Conservation (phyloP, 2,888 invertebrate species). For the Xylophagus ater region DNA sequence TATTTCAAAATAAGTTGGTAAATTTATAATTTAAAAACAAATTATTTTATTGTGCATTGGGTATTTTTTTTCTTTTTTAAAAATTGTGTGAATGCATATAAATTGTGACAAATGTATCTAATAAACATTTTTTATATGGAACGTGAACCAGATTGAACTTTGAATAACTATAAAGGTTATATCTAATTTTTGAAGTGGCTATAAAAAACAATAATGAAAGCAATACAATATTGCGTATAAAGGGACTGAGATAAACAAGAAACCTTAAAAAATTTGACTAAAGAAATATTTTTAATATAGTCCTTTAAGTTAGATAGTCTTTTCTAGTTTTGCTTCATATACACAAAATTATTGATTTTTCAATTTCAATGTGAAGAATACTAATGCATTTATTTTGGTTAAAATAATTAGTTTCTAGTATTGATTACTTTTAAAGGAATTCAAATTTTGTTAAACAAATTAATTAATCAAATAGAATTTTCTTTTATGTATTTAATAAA, state of each 20-base stretch:
- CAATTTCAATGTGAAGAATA: constrained; percentile 6
- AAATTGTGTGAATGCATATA: no score
- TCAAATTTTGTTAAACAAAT: neutral
- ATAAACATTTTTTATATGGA: constrained; percentile 23
- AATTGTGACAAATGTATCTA: constrained; percentile 26
- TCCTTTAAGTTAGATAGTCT: no score
- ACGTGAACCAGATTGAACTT: constrained; percentile 27
- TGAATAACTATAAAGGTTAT: no score
- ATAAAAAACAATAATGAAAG: no score
- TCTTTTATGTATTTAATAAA: no score
- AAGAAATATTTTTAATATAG: neutral
- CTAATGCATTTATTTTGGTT: neutral
- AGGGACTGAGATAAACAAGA: no score
- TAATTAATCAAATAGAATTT: constrained; percentile 3
- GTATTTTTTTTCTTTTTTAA: no score
- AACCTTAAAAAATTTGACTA: neutral
- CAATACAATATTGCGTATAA: no score
- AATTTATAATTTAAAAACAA: no score
- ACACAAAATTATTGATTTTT: constrained; percentile 10
- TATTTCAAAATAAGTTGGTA: no score
- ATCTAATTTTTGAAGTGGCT: no score
- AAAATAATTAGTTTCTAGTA: constrained; percentile 2
- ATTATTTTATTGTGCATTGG: no score
- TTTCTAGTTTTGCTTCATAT: constrained; percentile 5
- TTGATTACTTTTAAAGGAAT: constrained; percentile 2